Conservation (phyloP, 2,888 invertebrate species). For the Julus scanicus region DNA sequence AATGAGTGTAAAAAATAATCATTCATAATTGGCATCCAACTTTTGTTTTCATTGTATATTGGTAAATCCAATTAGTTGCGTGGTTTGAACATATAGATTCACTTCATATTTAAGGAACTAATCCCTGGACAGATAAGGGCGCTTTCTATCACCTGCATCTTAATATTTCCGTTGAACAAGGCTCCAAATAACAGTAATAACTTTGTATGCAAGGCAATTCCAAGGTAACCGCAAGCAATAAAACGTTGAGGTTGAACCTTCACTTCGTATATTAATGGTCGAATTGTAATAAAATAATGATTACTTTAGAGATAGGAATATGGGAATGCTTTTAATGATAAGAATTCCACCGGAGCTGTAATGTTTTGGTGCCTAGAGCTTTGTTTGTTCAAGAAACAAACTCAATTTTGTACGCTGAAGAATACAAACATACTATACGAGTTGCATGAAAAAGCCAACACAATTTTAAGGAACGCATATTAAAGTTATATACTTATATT, state of each 20-base stretch:
- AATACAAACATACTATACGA: neutral
- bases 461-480: neutral
- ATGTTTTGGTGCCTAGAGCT: neutral
- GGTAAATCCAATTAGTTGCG: neutral
- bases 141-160: conserved; percentile 14
- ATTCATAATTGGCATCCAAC: too few relatives aligned
- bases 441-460: neutral
- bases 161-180: conserved; percentile 19
- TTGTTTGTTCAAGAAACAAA: conserved; percentile 29
- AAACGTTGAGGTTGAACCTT: conserved; percentile 26
- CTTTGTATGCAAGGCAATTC: neutral
- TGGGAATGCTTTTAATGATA: conserved; percentile 29
- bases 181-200: neutral
- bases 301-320: conserved; percentile 14
- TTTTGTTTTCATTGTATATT: neutral
- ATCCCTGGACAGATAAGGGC: conserved; percentile 13
- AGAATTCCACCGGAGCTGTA: neutral
- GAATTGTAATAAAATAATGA: conserved; percentile 39
- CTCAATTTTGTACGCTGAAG: neutral
- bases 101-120: neutral
- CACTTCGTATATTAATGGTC: conserved; percentile 34
- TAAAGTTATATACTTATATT: neutral
- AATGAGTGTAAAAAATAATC: too few relatives aligned
- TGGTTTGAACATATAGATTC: neutral
- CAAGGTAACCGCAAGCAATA: conserved; percentile 25